These are phyloP conservation scores for Stratiolaelaps scimitus DNA, from an alignment of 1,140 invertebrate genomes.

Conservation along the genomic window DNA sequence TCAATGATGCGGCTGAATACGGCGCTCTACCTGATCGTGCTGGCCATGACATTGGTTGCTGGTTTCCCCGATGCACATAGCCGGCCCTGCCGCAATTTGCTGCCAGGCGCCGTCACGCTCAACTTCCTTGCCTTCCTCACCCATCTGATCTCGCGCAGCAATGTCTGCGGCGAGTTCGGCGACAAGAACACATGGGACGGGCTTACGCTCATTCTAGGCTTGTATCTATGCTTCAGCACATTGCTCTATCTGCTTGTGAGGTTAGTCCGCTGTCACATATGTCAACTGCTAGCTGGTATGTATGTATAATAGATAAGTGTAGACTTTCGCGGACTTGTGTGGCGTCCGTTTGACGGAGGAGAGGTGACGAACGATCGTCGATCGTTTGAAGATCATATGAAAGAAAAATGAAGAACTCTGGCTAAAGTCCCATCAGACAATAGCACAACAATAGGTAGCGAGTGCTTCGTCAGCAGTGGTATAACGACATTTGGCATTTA, in stretches of 20 bases:
- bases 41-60: slow-evolving; percentile 16
- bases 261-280: not conserved
- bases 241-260: slow-evolving; percentile 28
- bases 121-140: slow-evolving; percentile 27
- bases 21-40: slow-evolving; percentile 25
- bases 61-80: slow-evolving; percentile 25
- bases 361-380: too few species aligned
- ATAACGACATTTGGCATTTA: too few species aligned
- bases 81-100: slow-evolving; percentile 21
- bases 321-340: too few species aligned
- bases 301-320: too few species aligned
- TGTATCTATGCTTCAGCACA: slow-evolving; percentile 27
- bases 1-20: slow-evolving; percentile 22
- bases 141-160: slow-evolving; percentile 23
- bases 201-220: slow-evolving; percentile 18
- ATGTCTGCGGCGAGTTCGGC: slow-evolving; percentile 21
- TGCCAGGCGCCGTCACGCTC: slow-evolving; percentile 22
- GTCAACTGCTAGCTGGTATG: too few species aligned
- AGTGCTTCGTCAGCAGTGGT: too few species aligned
- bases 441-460: too few species aligned
- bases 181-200: slow-evolving; percentile 20
- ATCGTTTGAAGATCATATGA: too few species aligned
- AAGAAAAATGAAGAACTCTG: too few species aligned
- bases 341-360: too few species aligned
- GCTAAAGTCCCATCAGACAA: too few species aligned